A percentile compares a stretch with the other conserved stretches of the same genome.
phyloP scores from a whole-genome alignment of 2,113 vertebrate species.

The Balaeniceps rex region DNA sequence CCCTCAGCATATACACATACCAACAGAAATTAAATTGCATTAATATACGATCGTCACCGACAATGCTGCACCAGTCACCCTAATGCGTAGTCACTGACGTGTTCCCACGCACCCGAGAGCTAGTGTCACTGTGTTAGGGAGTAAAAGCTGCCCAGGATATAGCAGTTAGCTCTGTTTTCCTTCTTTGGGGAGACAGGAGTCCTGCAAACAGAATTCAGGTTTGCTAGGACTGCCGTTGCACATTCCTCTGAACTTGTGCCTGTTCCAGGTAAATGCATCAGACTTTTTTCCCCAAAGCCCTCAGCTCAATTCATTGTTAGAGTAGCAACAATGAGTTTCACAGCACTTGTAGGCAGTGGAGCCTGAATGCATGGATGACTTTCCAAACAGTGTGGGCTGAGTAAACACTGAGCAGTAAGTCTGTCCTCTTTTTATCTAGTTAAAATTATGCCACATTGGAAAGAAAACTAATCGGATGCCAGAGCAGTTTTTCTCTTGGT shows the following conservation, averaged over 20 bases:
- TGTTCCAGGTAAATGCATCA: neutral
- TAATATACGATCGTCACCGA: rapidly evolving
- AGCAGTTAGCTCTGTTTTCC: neutral
- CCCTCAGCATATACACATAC: neutral
- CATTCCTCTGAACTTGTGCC: neutral
- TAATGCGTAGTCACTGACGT: rapidly evolving
- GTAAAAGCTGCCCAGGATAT: neutral
- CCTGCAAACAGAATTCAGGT: neutral
- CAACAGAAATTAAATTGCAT: neutral
- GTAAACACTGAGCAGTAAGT: neutral
- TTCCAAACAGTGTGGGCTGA: neutral
- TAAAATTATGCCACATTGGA: neutral
- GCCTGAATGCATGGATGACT: neutral
- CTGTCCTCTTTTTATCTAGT: neutral
- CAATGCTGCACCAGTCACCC: too few relatives aligned
- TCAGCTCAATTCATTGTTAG: neutral
- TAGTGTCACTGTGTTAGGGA: rapidly evolving
- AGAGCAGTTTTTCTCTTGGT: neutral
- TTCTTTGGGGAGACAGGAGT: neutral
- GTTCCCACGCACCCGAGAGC: rapidly evolving
- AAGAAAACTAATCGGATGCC: neutral
- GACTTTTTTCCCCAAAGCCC: neutral
- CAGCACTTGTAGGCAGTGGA: neutral
- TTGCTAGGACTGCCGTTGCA: neutral
- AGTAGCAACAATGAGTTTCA: neutral